These are phyloP conservation scores for Pseudonaja textilis DNA, from an alignment of 2,113 vertebrate genomes.

Conservation along the genomic window DNA sequence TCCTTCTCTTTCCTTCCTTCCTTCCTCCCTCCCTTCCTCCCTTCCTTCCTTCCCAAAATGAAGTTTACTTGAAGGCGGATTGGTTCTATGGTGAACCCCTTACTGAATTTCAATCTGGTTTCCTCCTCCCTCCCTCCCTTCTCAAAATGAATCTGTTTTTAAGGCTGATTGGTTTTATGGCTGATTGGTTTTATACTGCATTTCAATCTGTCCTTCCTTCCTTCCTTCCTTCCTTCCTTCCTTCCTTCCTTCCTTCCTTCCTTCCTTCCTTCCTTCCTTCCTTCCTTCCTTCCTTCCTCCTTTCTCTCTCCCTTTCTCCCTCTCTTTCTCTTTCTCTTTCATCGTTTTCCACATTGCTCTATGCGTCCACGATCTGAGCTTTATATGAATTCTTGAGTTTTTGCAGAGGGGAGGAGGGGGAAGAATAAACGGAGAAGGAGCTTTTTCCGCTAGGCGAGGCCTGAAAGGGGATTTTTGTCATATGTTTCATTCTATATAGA, in stretches of 20 bases:
- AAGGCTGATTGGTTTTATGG: too few relatives aligned
- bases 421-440: constrained; percentile 40
- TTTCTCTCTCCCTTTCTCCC: neutral
- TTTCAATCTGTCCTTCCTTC: accelerated
- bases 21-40: too few relatives aligned
- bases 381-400: constrained; percentile 71
- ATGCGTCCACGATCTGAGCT: constrained; percentile 36
- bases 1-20: too few relatives aligned
- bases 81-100: too few relatives aligned
- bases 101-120: too few relatives aligned
- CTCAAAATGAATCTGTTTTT: too few relatives aligned
- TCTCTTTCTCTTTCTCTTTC: neutral
- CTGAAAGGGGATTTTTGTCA: constrained; percentile 70
- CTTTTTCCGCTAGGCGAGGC: constrained; percentile 56
- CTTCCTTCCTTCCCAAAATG: too few relatives aligned
- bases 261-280: neutral
- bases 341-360: neutral
- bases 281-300: accelerated
- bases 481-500: constrained; percentile 65
- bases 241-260: too few relatives aligned
- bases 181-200: too few relatives aligned
- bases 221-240: too few relatives aligned
- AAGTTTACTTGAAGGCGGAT: too few relatives aligned
- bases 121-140: accelerated
- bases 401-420: constrained; percentile 53